Evolutionary conservation across 2,888 invertebrate species (phyloP), one percentile per base, ranked within the genome.

Genomic region (Lycia hirtaria): DNA sequence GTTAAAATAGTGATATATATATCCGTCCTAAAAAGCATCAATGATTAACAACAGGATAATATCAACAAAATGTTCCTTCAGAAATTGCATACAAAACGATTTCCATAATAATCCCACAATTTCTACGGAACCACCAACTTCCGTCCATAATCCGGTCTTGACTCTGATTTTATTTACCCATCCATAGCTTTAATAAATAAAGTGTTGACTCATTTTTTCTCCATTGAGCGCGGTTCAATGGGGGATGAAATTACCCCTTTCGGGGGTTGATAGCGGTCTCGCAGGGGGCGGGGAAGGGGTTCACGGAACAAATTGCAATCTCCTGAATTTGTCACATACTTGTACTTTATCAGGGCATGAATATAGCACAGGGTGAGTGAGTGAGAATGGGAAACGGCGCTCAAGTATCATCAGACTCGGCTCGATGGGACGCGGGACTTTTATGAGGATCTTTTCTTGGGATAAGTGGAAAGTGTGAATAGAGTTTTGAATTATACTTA

Each of bases 201-300:
- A 74, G 62, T 67, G 71, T 65, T 56, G 66, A 65, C 63, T 72
- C 64, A 69, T 73, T 73, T 72, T 62, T 69, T 65, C 56, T 43
- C 56, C 56, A 69, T 67, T 63, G 64, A 67, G 40, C 55, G 54
- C n/a, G 53, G 62, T 60, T 62, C 68, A 75, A 71, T 65, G 65
- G 57, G 62, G 60, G 60, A 59, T 66, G 55, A 73, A 75, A 71
- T 74, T 67, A 72, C 68, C 71, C 68, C 67, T 68, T 60, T 53
- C 40, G 45, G 59, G 56, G 56, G 57, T 62, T 65, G 65, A 66
- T 67, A 62, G 64, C 67, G 43, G 63, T 62, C 63, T 59, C 38
- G 38, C 28, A 47, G n/a, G 22, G 30, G 43, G 10, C 4, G 33
- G 17, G 50, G 44, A n/a, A n/a, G 32, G 32, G 49, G 20, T 44